phyloP scores from a whole-genome alignment of 2,113 vertebrate genomes.

The Oncorhynchus gorbuscha region DNA sequence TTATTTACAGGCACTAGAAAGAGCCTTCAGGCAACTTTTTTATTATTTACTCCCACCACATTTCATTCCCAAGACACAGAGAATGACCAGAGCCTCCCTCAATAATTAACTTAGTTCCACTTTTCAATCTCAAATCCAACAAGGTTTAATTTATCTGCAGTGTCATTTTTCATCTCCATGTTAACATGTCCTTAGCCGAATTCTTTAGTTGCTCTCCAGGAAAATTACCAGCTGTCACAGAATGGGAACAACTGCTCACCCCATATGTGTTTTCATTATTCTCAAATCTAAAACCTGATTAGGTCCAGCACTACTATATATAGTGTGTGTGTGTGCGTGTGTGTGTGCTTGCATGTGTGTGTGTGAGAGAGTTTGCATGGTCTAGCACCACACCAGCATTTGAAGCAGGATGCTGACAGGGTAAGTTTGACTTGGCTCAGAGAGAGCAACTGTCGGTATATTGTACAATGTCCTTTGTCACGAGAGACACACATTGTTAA shows the following conservation, averaged over 20 bases:
- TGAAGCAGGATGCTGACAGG: not conserved
- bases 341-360: not conserved
- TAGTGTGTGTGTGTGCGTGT: not conserved
- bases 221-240: not conserved
- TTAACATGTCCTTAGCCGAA: conserved; percentile 23
- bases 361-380: not conserved
- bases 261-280: no score
- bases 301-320: no score
- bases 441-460: not conserved
- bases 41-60: conserved; percentile 19
- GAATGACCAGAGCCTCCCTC: not conserved
- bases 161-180: conserved; percentile 11
- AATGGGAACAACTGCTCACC: not conserved
- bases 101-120: conserved; percentile 2
- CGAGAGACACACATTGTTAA: no score
- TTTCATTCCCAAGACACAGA: conserved; percentile 6
- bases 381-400: no score
- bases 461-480: no score
- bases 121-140: not conserved
- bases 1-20: conserved; percentile 3
- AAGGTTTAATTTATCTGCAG: not conserved
- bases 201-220: not conserved
- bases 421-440: not conserved
- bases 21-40: conserved; percentile 14
- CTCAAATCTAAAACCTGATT: no score